phyloP scores from a whole-genome alignment of 2,888 invertebrate genomes.

The Dynastes hyllus region DNA sequence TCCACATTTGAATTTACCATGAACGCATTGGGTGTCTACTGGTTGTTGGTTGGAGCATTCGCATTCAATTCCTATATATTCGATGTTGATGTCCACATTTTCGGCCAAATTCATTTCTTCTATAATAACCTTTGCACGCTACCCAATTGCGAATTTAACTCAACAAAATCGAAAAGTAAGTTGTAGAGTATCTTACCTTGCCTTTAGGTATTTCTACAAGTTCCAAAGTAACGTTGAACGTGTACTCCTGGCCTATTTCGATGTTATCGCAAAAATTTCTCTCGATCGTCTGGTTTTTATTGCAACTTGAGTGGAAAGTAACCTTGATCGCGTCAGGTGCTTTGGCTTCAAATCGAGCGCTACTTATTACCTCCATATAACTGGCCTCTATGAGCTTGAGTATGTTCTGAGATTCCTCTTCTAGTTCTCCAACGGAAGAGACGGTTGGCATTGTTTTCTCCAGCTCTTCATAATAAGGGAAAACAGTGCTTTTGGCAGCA shows the following conservation, averaged over 20 bases:
- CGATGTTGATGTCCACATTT: constrained; percentile 79
- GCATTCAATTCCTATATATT: constrained; percentile 66
- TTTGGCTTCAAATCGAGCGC: constrained; percentile 79
- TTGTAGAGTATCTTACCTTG: background rate
- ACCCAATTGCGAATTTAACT: background rate
- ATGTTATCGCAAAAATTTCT: constrained; percentile 75
- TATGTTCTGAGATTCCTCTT: constrained; percentile 89
- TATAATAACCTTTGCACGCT: constrained; percentile 76
- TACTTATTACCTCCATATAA: constrained; percentile 82
- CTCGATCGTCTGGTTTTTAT: constrained; percentile 61
- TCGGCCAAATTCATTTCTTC: constrained; percentile 86
- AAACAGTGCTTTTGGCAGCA: constrained; percentile 84
- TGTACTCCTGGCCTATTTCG: constrained; percentile 76
- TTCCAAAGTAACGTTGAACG: constrained; percentile 78
- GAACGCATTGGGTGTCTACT: constrained; percentile 63
- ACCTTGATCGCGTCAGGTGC: constrained; percentile 77
- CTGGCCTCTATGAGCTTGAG: constrained; percentile 87
- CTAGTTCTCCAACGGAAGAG: constrained; percentile 85
- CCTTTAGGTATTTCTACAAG: constrained; percentile 73
- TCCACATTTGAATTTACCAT: constrained; percentile 73
- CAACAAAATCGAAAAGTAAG: background rate
- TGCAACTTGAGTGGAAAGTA: constrained; percentile 83
- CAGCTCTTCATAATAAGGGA: constrained; percentile 80
- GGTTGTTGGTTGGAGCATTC: constrained; percentile 76
- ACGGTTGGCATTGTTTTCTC: constrained; percentile 81